Evolutionary conservation across 53 echinoderm and acorn worm species (phyloP).

Genomic region (Actinopyga echinites): DNA sequence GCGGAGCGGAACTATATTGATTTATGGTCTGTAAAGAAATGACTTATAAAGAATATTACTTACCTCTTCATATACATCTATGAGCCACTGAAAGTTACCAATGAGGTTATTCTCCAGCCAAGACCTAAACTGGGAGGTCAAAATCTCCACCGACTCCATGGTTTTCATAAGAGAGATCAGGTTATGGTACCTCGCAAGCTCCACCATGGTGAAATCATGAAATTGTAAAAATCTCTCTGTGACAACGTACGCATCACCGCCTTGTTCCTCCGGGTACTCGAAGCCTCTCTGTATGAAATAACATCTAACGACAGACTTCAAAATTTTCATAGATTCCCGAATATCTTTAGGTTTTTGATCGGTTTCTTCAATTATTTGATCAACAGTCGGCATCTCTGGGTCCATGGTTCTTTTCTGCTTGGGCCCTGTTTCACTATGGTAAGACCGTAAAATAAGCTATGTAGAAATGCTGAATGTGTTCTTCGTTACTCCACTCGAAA

Average conservation of each 20-base stretch:
- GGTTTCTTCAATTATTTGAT: no score
- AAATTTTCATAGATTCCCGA: slow-evolving; percentile 9
- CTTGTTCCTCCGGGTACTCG: background rate
- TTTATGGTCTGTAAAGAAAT: no score
- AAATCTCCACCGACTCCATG: background rate
- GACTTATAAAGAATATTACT: no score
- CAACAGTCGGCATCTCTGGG: no score
- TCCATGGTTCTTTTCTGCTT: no score
- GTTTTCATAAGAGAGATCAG: background rate
- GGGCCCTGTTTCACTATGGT: no score
- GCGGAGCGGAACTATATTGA: no score
- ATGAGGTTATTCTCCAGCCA: background rate
- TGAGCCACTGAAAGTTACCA: no score
- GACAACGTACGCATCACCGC: background rate
- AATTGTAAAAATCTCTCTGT: slow-evolving; percentile 5
- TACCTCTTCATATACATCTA: no score
- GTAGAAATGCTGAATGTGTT: no score
- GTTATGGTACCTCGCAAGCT: slow-evolving; percentile 26
- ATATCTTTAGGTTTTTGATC: background rate
- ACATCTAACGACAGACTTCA: background rate
- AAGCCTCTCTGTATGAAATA: slow-evolving; percentile 3
- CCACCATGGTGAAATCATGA: slow-evolving; percentile 18
- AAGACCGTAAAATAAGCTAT: no score
- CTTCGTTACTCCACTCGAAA: no score
- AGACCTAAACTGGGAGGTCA: background rate